Evolutionary conservation across 2,797 vertebrate genomes (phyloP).

Genomic region (Otolemur crassicaudatus): DNA sequence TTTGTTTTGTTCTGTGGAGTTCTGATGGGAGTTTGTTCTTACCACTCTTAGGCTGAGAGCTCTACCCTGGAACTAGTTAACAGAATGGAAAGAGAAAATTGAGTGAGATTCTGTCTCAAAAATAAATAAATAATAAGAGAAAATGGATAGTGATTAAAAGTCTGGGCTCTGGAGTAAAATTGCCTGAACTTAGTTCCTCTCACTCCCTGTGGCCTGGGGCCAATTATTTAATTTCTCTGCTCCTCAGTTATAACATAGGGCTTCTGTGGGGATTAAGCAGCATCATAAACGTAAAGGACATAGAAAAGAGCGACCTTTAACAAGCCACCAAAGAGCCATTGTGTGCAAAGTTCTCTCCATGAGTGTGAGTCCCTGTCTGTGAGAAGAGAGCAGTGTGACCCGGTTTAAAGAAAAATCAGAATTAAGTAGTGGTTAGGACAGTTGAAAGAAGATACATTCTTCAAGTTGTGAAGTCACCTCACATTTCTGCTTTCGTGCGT

Average conservation of each 20-base stretch:
- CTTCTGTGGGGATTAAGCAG: background rate
- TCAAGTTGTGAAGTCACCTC: background rate
- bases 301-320: background rate
- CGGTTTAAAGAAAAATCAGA: background rate
- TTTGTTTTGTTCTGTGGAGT: slow-evolving; percentile 1
- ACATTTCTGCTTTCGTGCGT: background rate
- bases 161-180: background rate
- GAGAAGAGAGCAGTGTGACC: background rate
- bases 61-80: background rate
- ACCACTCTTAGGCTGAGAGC: background rate
- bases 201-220: background rate
- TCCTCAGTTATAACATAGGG: background rate
- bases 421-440: background rate
- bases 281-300: background rate
- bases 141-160: background rate
- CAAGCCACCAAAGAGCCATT: background rate
- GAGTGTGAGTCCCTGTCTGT: background rate
- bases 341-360: background rate
- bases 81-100: background rate
- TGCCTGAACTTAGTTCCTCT: background rate
- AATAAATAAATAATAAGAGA: background rate
- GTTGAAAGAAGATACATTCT: background rate
- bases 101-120: no score
- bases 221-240: background rate
- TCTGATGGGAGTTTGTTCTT: background rate